Conservation (phyloP, 2,113 vertebrate genomes). For the Eulacestoma nigropectus region DNA sequence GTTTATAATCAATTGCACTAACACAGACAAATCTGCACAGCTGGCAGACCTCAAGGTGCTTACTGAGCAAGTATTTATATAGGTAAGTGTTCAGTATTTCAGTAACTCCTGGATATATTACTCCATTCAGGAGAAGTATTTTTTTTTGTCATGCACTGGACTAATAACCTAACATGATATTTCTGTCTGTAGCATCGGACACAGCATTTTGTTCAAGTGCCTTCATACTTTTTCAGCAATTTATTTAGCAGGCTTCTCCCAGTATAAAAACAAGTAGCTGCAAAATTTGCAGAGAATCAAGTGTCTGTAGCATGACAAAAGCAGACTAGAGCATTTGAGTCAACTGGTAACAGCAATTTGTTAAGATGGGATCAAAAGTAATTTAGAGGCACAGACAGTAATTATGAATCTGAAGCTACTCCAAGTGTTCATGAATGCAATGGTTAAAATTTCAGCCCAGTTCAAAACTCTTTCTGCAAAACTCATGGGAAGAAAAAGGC, state of each 20-base stretch:
- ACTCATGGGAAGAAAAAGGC: neutral
- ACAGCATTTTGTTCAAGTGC: neutral
- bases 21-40: neutral
- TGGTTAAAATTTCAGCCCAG: neutral
- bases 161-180: neutral
- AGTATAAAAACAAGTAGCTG: neutral
- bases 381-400: neutral
- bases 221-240: neutral
- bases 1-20: neutral
- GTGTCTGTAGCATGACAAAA: neutral
- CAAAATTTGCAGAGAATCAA: neutral
- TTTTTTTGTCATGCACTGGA: neutral
- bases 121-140: neutral
- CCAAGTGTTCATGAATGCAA: neutral
- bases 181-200: neutral
- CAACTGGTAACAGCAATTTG: neutral
- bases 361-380: neutral
- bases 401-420: neutral
- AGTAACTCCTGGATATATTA: neutral
- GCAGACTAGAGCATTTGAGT: neutral
- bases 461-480: neutral
- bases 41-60: neutral
- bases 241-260: neutral
- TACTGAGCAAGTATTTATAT: neutral
- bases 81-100: neutral